Conservation (phyloP, 1,140 invertebrate species). For the Orchestia grillus region DNA sequence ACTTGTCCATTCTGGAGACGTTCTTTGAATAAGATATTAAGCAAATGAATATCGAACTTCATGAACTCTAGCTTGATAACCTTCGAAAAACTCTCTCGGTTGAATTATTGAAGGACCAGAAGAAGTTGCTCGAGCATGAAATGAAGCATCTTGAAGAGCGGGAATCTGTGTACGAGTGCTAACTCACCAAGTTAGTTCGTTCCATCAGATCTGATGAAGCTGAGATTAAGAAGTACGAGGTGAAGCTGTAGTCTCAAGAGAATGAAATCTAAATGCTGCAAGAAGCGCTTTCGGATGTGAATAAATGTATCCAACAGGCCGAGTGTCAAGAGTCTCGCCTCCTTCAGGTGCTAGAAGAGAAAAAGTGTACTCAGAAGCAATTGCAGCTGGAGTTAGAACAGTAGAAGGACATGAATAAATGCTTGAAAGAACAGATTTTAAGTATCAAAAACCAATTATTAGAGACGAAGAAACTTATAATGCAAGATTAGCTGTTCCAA, state of each 20-base stretch:
- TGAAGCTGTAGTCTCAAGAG: not conserved
- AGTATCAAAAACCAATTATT: not conserved
- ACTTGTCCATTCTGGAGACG: not conserved
- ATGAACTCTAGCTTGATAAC: not conserved
- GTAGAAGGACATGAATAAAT: not conserved
- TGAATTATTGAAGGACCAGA: slow-evolving; percentile 2
- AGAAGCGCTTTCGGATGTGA: not conserved
- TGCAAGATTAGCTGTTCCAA: not conserved
- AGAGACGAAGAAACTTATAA: not conserved
- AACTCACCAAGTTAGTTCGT: not conserved
- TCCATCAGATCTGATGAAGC: slow-evolving; percentile 14
- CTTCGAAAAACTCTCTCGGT: not conserved
- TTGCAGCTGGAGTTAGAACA: not conserved
- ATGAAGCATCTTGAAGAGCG: not conserved
- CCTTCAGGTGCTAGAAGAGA: not conserved
- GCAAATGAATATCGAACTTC: not conserved
- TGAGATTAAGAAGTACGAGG: not conserved
- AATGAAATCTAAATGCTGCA: not conserved
- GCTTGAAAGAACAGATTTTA: not conserved
- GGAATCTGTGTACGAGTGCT: not conserved
- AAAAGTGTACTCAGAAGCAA: not conserved
- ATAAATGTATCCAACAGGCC: not conserved
- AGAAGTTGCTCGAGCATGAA: not conserved
- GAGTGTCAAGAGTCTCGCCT: not conserved
- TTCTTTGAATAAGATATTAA: slow-evolving; percentile 3